Conservation (phyloP, 2,888 invertebrate species). For the Eremobia ochroleuca region DNA sequence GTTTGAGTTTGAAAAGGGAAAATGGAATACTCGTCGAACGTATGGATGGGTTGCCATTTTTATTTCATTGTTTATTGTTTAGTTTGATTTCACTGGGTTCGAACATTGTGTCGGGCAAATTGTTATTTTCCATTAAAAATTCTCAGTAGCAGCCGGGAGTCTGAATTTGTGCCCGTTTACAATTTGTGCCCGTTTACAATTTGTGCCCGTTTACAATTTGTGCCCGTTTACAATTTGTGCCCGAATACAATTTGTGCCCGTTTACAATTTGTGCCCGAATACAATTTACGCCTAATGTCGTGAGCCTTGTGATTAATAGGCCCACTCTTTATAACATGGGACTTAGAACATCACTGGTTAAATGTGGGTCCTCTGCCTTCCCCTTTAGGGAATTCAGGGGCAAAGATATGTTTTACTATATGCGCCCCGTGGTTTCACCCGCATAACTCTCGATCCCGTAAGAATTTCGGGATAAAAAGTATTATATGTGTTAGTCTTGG, state of each 20-base stretch:
- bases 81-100: no score
- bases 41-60: not conserved
- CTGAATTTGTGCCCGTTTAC: not conserved
- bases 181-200: not conserved
- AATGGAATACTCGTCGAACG: conserved; percentile 1
- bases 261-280: no score
- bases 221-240: no score
- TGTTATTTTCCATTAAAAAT: not conserved
- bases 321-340: not conserved
- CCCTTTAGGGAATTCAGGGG: no score
- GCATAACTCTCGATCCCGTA: no score
- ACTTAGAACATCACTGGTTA: not conserved
- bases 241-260: not conserved
- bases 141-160: not conserved
- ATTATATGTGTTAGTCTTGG: no score
- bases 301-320: not conserved
- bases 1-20: no score
- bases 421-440: no score
- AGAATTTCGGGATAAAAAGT: no score
- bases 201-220: not conserved
- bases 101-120: no score
- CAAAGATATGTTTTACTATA: not conserved
- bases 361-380: not conserved
- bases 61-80: not conserved
- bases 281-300: not conserved